Base-by-base conservation (phyloP, 1,140 invertebrate genomes). In the Macrosteles quadrilineatus region DNA sequence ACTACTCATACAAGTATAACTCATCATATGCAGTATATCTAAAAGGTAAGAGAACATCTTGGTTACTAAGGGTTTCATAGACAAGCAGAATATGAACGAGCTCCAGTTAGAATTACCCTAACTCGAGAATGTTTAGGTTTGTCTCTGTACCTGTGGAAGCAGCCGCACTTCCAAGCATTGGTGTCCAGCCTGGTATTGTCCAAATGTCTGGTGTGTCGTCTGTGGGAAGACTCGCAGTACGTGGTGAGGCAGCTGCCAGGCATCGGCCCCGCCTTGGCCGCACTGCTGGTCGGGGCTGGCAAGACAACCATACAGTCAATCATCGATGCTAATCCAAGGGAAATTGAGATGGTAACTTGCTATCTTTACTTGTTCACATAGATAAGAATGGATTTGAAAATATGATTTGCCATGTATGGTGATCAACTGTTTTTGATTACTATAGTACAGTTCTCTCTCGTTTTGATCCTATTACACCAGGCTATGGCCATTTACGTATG, bases 221-320 rank as follows among this genome's bases (percentile, higher is more conserved):
- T 93, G 19, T 94, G 91, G 92, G 89, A 92, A 75, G 87, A 92
- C 75, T 91, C 90, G 0, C 82, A 80, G 23, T 87, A 85, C 78
- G 84, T 92, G n/a, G 82, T 85, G 25, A 86, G 86, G 75, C 91
- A 93, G 76, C 76, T 94, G 17, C 85, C 85, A 67, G 87, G 87
- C 47, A 91, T 94, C 69, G 91, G 91, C 67, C 83, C 81, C 2
- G 83, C 85, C 6, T 83, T 90, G 30, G 87, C 89, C 29, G 82
- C 79, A n/a, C 74, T 85, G n/a, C 77, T 94, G 12, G 88, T 85
- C 0, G 82, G 85, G 57, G 85, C 88, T 64, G 89, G 87, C 14
- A 87, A 91, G 76, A 86, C 82, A 9, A 85, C 84, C 62, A 90
- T 93, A 76, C 79, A 87, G 75, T 78, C 84, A n/a, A 78, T 94